Evolutionary conservation across 2,113 vertebrate species (phyloP).

Genomic region (Leuciscus idus): DNA sequence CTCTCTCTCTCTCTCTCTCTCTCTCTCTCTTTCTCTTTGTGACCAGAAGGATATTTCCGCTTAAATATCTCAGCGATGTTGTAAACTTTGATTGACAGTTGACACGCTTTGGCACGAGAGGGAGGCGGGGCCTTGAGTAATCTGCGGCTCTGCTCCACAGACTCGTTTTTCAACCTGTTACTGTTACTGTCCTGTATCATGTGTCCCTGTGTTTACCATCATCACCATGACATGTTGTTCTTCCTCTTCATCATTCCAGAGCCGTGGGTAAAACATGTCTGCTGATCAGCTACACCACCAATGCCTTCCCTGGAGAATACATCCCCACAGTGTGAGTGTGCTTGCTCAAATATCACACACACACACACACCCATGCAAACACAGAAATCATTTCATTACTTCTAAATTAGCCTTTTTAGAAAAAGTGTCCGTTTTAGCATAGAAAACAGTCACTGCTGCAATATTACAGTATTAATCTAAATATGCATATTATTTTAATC

Average conservation of each 20-base stretch:
- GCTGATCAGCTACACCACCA: slow-evolving; percentile 99
- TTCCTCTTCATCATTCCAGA: slow-evolving; percentile 71
- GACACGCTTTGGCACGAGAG: too few species aligned
- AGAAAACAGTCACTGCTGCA: neutral
- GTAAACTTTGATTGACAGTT: too few species aligned
- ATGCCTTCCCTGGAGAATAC: slow-evolving; percentile 98
- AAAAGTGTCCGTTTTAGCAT: neutral
- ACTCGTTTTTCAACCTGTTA: neutral
- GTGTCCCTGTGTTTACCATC: neutral
- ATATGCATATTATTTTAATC: neutral
- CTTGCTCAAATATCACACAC: too few species aligned
- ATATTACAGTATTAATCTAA: neutral
- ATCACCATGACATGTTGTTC: neutral
- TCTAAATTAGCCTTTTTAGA: neutral
- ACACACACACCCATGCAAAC: too few species aligned
- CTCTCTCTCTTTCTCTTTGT: too few species aligned
- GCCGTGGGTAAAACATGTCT: slow-evolving; percentile 99
- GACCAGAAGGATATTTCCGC: too few species aligned
- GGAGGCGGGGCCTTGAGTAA: too few species aligned
- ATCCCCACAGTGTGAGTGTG: slow-evolving; percentile 96
- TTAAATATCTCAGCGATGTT: too few species aligned
- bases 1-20: too few species aligned
- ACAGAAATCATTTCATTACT: too few species aligned
- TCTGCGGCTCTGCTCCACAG: neutral
- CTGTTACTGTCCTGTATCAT: neutral